Base-by-base conservation (phyloP, 2,797 vertebrate genomes). In the Myotis daubentonii region DNA sequence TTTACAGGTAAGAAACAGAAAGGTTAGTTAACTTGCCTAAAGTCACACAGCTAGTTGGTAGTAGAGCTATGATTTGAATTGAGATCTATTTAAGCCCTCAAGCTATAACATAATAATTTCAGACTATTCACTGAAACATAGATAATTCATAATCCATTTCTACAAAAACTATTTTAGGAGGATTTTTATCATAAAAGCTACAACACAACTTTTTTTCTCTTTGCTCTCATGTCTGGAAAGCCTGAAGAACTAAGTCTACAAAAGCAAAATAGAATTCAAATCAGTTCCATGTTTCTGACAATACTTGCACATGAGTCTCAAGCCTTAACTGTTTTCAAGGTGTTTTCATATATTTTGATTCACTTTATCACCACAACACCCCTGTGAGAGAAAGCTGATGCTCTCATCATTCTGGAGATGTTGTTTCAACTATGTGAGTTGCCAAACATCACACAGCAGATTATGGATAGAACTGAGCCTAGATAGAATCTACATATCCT, bases 141-240 rank as follows among this genome's bases (percentile, higher is more conserved):
- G 16, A 62, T 84, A 66, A 90, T 44, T 36, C 23, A 83, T 49
- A 75, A 87, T 41, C 38, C 5, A 60, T 85, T 55, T 96, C 23
- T 89, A 94, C 70, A 41, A 84, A 89, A 80, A 93, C 94, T 51
- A 44, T 15, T 86, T 92, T 38, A 86, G 28, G 86, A 94, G 47
- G 22, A 89, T 70, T 90, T 51, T 60, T 23, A 80, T 93, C 47
- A 79, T 28, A 49, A 94, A 94, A 85, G 83, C 23, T 36, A 23
- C 25, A 68, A 55, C 5, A 16, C 25, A 74, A 71, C 9, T 12
- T 84, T 86, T 78, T 81, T 57, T 33, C 19, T 94, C 74, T 89
- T 79, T 88, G n/a, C 51, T 86, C 30, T 65, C 33, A 49, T 62
- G 11, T 89, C 44, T 82, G 19, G 62, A 87, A 89, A 89, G 20